Conservation (phyloP, 2,113 vertebrate genomes). For the Mesoclemmys tuberculata region DNA sequence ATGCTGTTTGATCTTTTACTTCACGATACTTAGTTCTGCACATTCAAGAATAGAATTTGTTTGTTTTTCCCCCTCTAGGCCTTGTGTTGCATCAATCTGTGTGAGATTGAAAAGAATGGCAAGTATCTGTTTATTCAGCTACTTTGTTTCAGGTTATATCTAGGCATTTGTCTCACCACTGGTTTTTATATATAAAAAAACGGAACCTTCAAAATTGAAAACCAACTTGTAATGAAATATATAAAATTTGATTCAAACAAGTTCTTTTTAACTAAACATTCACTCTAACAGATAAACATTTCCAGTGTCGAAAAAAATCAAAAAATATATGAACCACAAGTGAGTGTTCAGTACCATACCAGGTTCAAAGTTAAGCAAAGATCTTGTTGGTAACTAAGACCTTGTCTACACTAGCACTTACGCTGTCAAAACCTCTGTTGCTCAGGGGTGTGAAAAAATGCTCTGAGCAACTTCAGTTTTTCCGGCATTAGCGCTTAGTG, state of each 20-base stretch:
- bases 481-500: too few species aligned
- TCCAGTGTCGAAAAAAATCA: background rate
- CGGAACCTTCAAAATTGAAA: background rate
- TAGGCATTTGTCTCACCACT: background rate
- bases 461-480: too few species aligned
- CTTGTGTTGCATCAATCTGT: too few species aligned
- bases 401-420: too few species aligned
- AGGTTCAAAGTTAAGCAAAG: slow-evolving; percentile 55
- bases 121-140: slow-evolving; percentile 45
- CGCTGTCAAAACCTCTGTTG: too few species aligned
- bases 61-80: too few species aligned
- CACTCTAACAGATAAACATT: background rate
- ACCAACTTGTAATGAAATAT: background rate
- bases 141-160: slow-evolving; percentile 13
- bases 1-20: slow-evolving; percentile 61
- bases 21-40: slow-evolving; percentile 32
- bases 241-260: background rate
- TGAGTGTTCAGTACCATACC: background rate
- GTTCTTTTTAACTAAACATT: background rate
- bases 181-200: background rate
- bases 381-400: slow-evolving; percentile 5
- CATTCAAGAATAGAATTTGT: slow-evolving; percentile 55
- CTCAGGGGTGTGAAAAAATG: too few species aligned
- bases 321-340: background rate
- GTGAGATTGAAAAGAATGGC: slow-evolving; percentile 20